Base-by-base conservation (phyloP, 2,888 invertebrate species). In the Unio delphinus region DNA sequence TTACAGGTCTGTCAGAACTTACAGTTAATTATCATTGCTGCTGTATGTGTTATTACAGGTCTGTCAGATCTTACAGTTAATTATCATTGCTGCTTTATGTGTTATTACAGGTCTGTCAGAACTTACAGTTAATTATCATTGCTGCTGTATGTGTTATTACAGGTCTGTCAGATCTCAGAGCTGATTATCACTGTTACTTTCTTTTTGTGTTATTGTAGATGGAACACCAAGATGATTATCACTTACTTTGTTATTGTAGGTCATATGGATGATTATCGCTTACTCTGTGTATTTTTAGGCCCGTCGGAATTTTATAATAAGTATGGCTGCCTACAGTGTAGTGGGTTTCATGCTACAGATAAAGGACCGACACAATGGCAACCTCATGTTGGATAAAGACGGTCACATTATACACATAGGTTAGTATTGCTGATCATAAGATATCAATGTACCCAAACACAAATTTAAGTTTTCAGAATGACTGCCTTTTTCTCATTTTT, bases 251-350 rank as follows among this genome's bases (percentile, higher is more conserved):
- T 70, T 34, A 34, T 81, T 83, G 18, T 94, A 95, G 78, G 99
- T 98, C 0, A 92, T 99, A 17, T 93, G 97, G 17, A 99, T 99
- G 5, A 58, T 5, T 58, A 1, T 23, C 23, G 23, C 23, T 58
- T 59, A 15, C 23, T 59, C 11, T 23, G 4, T 23, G 26, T 11
- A 20, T 69, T 81, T 83, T 18, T 94, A 95, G 78, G 99, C 99
- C 0, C 92, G 99, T 17, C 93, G 98, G 17, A 99, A 99, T 89
- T 99, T 99, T 90, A 95, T 99, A 23, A 95, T 96, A 79, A 98
- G 98, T 1, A 99, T 99, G 99, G 99, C 99, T 0, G 99, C 98
- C 0, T 99, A 99, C 92, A 98, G 98, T 83, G 95, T 99, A 1
- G 94, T 99, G 68, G 98, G 98, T 0, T 99, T 97, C 91, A 92